Conservation (phyloP, 2,113 vertebrate species). For the Pseudorhombus dupliciocellatus region DNA sequence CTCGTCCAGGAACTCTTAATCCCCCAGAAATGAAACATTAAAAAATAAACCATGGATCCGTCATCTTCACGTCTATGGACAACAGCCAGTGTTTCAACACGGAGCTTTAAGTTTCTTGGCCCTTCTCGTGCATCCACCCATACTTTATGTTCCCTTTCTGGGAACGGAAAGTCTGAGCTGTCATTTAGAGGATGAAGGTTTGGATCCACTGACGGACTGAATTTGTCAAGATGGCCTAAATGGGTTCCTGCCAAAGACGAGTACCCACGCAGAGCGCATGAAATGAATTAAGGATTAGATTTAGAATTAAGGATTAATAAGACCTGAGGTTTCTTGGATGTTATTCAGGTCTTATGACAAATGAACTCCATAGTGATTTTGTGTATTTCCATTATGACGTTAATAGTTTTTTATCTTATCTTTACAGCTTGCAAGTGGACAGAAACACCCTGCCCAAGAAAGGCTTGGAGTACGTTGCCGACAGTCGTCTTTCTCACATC, state of each 20-base stretch:
- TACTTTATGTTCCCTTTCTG: conserved; percentile 16
- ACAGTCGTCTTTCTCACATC: conserved; percentile 1
- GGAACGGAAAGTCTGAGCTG: conserved; percentile 16
- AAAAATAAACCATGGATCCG: background rate
- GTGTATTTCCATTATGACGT: background rate
- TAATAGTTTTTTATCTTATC: conserved; percentile 51
- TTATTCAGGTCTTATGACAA: background rate
- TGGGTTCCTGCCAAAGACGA: conserved; percentile 20
- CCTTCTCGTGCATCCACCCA: background rate
- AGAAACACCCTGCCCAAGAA: conserved; percentile 96
- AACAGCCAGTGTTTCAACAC: conserved; percentile 5
- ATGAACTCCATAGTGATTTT: too few relatives aligned
- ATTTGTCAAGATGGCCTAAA: conserved; percentile 1
- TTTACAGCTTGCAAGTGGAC: conserved; percentile 86
- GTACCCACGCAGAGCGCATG: conserved; percentile 7
- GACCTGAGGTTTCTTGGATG: background rate
- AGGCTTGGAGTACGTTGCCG: conserved; percentile 90
- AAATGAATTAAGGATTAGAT: background rate
- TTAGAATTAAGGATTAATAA: conserved; percentile 6
- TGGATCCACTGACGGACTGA: conserved; percentile 11
- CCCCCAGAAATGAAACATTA: background rate
- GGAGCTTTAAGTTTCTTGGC: conserved; percentile 1
- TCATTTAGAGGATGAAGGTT: conserved; percentile 31
- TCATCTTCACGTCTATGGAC: background rate
- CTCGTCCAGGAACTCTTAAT: background rate